A percentile compares a stretch with the other conserved stretches of the same genome.
Evolutionary conservation across 2,797 vertebrate genomes (phyloP).

Genomic region (Microtus californicus): DNA sequence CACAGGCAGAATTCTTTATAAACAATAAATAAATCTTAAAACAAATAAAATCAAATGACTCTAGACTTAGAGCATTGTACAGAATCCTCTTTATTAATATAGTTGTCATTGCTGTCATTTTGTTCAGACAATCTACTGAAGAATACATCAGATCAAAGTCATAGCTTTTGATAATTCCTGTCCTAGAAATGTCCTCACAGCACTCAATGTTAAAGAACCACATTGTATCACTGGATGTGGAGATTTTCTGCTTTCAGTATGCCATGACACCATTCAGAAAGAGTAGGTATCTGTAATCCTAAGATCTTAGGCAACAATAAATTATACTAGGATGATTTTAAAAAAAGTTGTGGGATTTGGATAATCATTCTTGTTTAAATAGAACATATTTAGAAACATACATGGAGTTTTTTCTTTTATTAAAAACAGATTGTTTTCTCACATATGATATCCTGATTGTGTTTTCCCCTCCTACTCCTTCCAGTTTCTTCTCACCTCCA

Average conservation of each 20-base stretch:
- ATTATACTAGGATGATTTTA: not conserved
- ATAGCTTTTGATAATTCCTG: not conserved
- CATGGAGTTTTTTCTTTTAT: not conserved
- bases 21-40: no score
- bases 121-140: not conserved
- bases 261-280: not conserved
- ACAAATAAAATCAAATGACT: not conserved
- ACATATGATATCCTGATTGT: not conserved
- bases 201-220: not conserved
- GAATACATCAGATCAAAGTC: not conserved
- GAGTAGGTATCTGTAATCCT: not conserved
- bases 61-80: not conserved
- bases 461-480: not conserved
- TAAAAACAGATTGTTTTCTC: not conserved
- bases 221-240: not conserved
- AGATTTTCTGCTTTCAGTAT: accelerated
- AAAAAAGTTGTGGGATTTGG: not conserved
- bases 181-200: not conserved
- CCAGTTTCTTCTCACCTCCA: not conserved
- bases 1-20: no score
- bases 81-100: not conserved
- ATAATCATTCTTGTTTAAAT: not conserved
- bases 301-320: not conserved
- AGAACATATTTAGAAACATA: not conserved
- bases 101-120: not conserved